Conservation (phyloP, 2,113 vertebrate genomes). For the Clupea harengus region DNA sequence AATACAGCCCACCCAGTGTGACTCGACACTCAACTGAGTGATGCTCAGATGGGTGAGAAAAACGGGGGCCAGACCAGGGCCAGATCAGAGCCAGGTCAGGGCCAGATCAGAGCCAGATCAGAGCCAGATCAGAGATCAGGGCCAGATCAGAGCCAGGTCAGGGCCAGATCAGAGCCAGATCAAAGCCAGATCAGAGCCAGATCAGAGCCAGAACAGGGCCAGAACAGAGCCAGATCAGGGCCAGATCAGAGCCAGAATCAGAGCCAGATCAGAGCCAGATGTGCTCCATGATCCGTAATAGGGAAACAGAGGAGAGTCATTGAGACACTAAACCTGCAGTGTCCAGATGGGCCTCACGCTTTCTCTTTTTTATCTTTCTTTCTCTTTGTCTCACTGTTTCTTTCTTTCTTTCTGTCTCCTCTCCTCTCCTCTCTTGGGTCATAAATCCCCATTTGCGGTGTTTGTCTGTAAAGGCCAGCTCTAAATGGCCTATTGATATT, state of each 20-base stretch:
- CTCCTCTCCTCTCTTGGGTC: slow-evolving; percentile 22
- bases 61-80: too few species aligned
- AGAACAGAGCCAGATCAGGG: not conserved
- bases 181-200: too few species aligned
- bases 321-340: not conserved
- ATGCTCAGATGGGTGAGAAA: too few species aligned
- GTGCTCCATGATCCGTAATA: not conserved
- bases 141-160: too few species aligned
- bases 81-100: too few species aligned
- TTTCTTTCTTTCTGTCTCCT: too few species aligned
- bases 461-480: slow-evolving; percentile 61
- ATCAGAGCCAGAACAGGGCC: too few species aligned
- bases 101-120: too few species aligned
- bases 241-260: not conserved
- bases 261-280: not conserved
- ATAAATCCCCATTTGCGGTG: slow-evolving; percentile 67
- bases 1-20: not conserved
- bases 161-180: too few species aligned
- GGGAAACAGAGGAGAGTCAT: not conserved
- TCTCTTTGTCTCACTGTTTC: too few species aligned
- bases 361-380: not conserved
- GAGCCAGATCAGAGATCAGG: too few species aligned
- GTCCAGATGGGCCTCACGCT: not conserved
- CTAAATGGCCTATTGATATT: slow-evolving; percentile 69
- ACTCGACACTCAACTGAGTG: too few species aligned